These are phyloP conservation scores for Hormaphis cornu DNA, from an alignment of 1,140 invertebrate species.

Conservation along the genomic window DNA sequence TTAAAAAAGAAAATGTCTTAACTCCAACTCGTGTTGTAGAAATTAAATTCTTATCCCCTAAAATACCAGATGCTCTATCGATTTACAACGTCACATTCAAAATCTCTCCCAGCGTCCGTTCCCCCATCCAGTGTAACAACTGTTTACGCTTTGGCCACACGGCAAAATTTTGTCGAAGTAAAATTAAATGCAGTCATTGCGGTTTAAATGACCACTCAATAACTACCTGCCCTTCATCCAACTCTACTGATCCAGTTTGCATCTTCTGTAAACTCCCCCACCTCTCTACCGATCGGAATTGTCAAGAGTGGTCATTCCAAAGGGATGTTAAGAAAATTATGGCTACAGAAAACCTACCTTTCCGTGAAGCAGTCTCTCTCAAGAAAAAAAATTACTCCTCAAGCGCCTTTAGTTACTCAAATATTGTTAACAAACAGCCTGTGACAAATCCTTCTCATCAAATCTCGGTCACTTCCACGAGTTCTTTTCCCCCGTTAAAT, in stretches of 20 bases:
- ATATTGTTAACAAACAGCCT: not conserved
- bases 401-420: not conserved
- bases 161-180: not conserved
- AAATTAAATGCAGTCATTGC: too few species aligned
- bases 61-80: not conserved
- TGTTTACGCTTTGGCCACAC: not conserved
- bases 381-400: not conserved
- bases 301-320: not conserved
- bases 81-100: not conserved
- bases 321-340: not conserved
- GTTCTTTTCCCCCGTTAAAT: not conserved
- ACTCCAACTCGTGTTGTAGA: not conserved
- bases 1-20: not conserved
- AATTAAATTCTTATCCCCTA: not conserved
- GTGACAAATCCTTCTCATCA: not conserved
- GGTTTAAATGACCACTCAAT: too few species aligned
- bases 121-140: not conserved
- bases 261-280: too few species aligned
- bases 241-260: too few species aligned
- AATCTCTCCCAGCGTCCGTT: not conserved
- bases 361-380: not conserved
- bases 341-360: not conserved
- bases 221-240: too few species aligned
- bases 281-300: not conserved
- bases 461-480: not conserved